Evolutionary conservation across 1,140 invertebrate genomes (phyloP), one percentile per base, ranked within the genome.

Genomic region (Megalopta genalis): DNA sequence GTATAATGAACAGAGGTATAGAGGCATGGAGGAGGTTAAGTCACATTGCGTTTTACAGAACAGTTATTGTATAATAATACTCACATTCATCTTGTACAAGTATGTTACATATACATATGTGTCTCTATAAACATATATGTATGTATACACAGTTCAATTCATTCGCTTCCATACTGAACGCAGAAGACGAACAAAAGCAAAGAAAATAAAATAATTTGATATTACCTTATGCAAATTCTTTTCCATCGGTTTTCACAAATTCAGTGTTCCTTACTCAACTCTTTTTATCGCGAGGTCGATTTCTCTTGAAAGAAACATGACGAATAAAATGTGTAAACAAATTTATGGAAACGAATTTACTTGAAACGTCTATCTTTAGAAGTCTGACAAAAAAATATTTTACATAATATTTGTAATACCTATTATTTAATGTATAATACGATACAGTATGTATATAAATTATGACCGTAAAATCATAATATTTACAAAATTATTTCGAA

Each of bases 41-140:
- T 85, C 64, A 60, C 71, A 77, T 72, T 83, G 78, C 83, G 70
- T 84, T 84, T 85, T 73, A 84, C 68, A 80, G 71, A 69, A 77
- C 81, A 57, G 52, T 85, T 67, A 76, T 57, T 71, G 72, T 76
- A 66, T 63, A 80, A 81, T 85, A 77, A 87, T 87, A 87, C 69
- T 84, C 72, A 87, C 83, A 84, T 84, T 73, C 68, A 86, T 79
- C 71, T 71, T 86, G 46, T 83, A 79, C 72, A 82, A 77, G 60
- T 81, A 86, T 49, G 62, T 77, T 81, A 86, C 54, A 66, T 80
- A 49, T 71, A 71, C 67, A 66, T 70, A 66, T 60, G 69, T 74
- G 42, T 71, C 57, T 67, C 27, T 70, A 46, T 70, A 69, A 73
- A 78, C 16, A 18, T 77, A 72, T 76, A 32, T 32, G 32, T 32